These are phyloP conservation scores for Plumapathes pennacea DNA, from an alignment of 92 coral and sea anemone species.

Conservation along the genomic window DNA sequence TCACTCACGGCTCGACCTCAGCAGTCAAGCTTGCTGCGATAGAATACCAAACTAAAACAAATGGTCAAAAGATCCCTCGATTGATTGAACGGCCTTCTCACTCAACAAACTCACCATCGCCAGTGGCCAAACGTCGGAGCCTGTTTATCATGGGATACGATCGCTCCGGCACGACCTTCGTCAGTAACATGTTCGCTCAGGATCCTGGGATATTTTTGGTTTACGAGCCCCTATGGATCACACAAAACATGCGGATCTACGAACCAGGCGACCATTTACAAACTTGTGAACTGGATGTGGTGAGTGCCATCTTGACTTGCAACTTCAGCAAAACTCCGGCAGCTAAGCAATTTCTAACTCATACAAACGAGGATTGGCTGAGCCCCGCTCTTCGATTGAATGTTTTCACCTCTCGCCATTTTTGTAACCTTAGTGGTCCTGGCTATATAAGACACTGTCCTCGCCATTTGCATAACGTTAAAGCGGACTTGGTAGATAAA, in stretches of 20 bases:
- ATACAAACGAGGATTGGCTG: conserved; percentile 3
- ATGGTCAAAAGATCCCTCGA: too few relatives aligned
- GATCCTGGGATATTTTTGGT: conserved; percentile 59
- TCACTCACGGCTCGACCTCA: too few relatives aligned
- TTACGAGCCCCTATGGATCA: conserved; percentile 73
- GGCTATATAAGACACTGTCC: neutral
- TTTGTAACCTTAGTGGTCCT: neutral
- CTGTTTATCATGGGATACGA: conserved; percentile 60
- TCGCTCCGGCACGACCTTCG: conserved; percentile 68
- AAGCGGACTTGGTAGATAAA: conserved; percentile 20
- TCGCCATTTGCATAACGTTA: neutral
- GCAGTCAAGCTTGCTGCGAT: too few relatives aligned
- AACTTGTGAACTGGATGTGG: conserved; percentile 16
- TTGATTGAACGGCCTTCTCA: too few relatives aligned
- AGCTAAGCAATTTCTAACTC: conserved; percentile 30
- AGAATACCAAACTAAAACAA: too few relatives aligned
- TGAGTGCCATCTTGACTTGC: conserved; percentile 37
- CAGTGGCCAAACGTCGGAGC: too few relatives aligned
- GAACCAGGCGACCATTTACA: neutral
- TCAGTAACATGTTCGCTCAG: conserved; percentile 50
- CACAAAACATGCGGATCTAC: neutral
- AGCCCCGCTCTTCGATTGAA: conserved; percentile 14
- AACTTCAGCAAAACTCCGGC: conserved; percentile 26
- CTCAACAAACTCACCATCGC: too few relatives aligned
- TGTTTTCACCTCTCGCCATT: conserved; percentile 8